Conservation (phyloP, 2,888 invertebrate genomes). For the Pristionchus fissidentatus region DNA sequence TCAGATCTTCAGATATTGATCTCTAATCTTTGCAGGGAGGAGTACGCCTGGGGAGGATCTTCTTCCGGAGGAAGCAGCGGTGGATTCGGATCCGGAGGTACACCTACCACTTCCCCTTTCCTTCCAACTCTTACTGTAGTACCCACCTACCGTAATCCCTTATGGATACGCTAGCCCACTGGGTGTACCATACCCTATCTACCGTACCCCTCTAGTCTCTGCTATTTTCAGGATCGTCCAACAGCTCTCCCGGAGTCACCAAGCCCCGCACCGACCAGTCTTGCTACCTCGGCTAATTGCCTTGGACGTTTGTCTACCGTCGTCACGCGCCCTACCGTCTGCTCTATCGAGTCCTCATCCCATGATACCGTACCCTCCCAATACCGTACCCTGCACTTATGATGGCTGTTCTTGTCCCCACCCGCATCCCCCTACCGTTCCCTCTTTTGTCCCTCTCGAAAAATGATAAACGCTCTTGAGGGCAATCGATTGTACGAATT, state of each 20-base stretch:
- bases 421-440: too few species aligned
- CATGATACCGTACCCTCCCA: too few species aligned
- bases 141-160: background rate
- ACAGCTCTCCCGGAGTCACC: background rate
- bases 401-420: background rate
- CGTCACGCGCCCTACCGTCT: slow-evolving; percentile 18
- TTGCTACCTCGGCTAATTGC: slow-evolving; percentile 28
- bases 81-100: background rate
- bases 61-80: background rate
- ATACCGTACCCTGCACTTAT: background rate
- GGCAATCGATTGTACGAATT: too few species aligned
- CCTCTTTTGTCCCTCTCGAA: too few species aligned
- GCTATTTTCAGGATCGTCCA: background rate
- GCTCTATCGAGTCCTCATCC: slow-evolving; percentile 42
- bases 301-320: too few species aligned
- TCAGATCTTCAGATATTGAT: background rate
- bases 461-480: too few species aligned
- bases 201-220: background rate
- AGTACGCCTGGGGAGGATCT: slow-evolving; percentile 29
- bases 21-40: slow-evolving; percentile 22
- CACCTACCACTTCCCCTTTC: background rate
- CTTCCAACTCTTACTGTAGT: background rate
- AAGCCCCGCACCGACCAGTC: slow-evolving; percentile 40
- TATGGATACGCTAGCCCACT: background rate
- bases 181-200: background rate